A percentile compares a stretch with the other conserved stretches of the same genome.
Conservation (phyloP, 2,888 invertebrate species). For the Scaptomyza caliginosa region DNA sequence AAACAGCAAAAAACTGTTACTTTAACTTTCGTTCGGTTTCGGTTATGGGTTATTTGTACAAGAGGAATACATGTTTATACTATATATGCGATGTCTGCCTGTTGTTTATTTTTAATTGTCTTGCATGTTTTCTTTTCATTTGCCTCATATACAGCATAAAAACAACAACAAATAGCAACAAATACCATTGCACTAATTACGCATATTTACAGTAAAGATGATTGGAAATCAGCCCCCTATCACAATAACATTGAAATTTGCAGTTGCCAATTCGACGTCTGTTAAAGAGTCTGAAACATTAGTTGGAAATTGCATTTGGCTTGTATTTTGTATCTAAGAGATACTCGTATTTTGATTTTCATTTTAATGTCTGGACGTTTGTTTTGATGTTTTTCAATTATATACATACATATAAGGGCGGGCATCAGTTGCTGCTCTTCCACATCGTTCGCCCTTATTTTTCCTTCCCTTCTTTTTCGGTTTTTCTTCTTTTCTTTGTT, state of each 20-base stretch:
- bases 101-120: constrained; percentile 55
- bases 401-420: constrained; percentile 64
- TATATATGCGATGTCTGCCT: no score
- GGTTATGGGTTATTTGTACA: no score
- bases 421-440: constrained; percentile 59
- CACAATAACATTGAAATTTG: constrained; percentile 33
- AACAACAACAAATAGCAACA: neutral
- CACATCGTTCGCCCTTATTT: no score
- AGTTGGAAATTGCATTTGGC: constrained; percentile 51
- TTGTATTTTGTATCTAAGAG: constrained; percentile 49
- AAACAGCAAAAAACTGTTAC: no score
- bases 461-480: no score
- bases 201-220: neutral
- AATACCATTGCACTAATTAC: no score
- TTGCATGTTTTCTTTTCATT: constrained; percentile 66
- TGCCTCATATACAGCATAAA: constrained; percentile 29
- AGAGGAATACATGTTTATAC: no score
- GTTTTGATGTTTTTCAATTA: constrained; percentile 79
- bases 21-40: no score
- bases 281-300: constrained; percentile 18
- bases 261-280: constrained; percentile 25
- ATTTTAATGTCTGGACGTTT: constrained; percentile 49
- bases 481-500: no score
- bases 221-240: neutral
- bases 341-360: constrained; percentile 64